These are phyloP conservation scores for Clarias fuscus DNA, from an alignment of 2,797 vertebrate genomes.

Conservation along the genomic window DNA sequence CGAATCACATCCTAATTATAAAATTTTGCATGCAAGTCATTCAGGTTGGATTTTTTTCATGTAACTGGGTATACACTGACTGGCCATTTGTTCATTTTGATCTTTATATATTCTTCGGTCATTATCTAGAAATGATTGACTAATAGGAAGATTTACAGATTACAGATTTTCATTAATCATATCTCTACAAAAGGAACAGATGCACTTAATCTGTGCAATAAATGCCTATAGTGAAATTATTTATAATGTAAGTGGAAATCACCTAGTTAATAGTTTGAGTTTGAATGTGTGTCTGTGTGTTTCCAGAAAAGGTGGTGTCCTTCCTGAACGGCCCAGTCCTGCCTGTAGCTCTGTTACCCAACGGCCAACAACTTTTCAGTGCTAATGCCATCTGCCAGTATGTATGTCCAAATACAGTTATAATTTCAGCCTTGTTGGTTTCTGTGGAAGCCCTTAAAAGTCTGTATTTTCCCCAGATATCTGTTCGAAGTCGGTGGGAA, in stretches of 20 bases:
- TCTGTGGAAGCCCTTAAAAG: background rate
- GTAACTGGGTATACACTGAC: background rate
- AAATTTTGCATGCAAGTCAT: too few species aligned
- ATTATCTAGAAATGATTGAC: background rate
- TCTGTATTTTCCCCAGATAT: constrained; percentile 70
- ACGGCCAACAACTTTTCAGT: constrained; percentile 82
- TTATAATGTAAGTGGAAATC: background rate
- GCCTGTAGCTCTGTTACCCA: constrained; percentile 78
- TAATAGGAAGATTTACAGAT: too few species aligned
- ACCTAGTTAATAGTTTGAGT: background rate
- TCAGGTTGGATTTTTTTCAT: too few species aligned
- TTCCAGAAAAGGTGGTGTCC: constrained; percentile 80
- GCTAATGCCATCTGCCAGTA: constrained; percentile 89
- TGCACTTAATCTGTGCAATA: background rate
- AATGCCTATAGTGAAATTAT: background rate
- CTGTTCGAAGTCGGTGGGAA: constrained; percentile 80
- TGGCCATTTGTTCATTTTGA: background rate
- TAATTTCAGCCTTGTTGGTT: background rate
- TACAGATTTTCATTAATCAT: background rate
- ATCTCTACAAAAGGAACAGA: background rate
- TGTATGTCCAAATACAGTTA: constrained; percentile 58
- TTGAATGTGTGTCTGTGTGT: too few species aligned
- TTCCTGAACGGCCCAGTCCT: constrained; percentile 75
- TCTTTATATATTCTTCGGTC: background rate
- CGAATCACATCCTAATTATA: too few species aligned